phyloP scores from a whole-genome alignment of 1,140 invertebrate species.

The Papilio dardanus region DNA sequence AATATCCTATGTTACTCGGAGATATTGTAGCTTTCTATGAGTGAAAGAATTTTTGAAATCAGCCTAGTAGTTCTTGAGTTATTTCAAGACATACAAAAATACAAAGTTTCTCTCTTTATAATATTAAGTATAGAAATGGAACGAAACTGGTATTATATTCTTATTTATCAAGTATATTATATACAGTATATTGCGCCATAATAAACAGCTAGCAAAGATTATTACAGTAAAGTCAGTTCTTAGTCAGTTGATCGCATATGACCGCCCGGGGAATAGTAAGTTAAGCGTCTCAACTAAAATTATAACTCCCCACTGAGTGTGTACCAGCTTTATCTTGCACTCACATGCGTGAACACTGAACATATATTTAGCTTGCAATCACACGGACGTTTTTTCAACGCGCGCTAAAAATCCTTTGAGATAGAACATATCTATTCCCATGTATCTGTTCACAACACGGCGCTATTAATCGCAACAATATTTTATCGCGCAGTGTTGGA shows the following conservation, averaged over 20 bases:
- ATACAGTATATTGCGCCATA: not conserved
- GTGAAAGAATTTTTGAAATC: too few species aligned
- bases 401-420: too few species aligned
- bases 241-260: constrained; percentile 31
- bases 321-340: constrained; percentile 21
- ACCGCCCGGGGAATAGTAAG: constrained; percentile 40
- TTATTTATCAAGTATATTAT: not conserved
- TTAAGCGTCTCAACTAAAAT: constrained; percentile 44
- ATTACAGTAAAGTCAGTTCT: constrained; percentile 27
- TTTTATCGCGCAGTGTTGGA: too few species aligned
- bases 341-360: constrained; percentile 22
- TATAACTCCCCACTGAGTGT: constrained; percentile 41
- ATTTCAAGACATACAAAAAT: too few species aligned
- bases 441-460: too few species aligned
- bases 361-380: not conserved
- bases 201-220: constrained; percentile 30
- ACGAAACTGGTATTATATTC: not conserved
- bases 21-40: too few species aligned
- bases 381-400: too few species aligned
- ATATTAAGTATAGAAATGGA: too few species aligned
- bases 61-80: too few species aligned
- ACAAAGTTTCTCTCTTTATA: too few species aligned
- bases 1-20: too few species aligned
- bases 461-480: too few species aligned
- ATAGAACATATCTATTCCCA: not conserved